A percentile compares a stretch with the other conserved stretches of the same genome.
Conservation (phyloP, 2,113 vertebrate species). For the Mesembrinibis cayennensis region DNA sequence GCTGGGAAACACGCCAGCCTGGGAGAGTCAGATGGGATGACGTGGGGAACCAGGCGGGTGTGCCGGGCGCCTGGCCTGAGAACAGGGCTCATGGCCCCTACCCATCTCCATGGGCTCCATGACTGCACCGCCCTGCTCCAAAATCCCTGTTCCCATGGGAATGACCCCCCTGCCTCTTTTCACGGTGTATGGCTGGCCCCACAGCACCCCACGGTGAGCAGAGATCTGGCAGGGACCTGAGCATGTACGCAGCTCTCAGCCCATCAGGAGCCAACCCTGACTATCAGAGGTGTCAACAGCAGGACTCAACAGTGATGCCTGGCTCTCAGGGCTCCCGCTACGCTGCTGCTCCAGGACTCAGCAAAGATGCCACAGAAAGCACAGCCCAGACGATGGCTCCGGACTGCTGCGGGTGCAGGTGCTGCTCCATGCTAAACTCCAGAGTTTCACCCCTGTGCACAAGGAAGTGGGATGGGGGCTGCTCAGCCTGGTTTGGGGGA, state of each 20-base stretch:
- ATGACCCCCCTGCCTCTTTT: not conserved
- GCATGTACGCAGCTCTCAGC: rapidly evolving
- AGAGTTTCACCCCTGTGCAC: not conserved
- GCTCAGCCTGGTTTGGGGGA: not conserved
- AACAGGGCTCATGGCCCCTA: rapidly evolving
- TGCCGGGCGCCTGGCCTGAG: not conserved
- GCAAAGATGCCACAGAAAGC: not conserved
- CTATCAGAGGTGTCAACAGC: not conserved
- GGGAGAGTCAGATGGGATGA: not conserved
- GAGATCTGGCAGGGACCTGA: not conserved
- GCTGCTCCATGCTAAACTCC: too few relatives aligned
- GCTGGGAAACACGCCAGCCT: not conserved
- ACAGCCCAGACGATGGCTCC: not conserved
- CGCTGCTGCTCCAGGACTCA: not conserved
- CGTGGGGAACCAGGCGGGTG: not conserved
- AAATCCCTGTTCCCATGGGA: not conserved
- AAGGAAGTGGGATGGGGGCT: not conserved
- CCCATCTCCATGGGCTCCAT: not conserved
- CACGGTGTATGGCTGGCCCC: not conserved
- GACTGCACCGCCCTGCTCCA: not conserved
- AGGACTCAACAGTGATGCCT: rapidly evolving
- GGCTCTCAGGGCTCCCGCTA: not conserved
- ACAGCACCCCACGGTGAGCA: not conserved
- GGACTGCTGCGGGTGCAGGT: not conserved
- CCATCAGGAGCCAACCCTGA: not conserved